A percentile compares a stretch with the other conserved stretches of the same genome.
phyloP scores from a whole-genome alignment of 2,888 invertebrate species.

The Poecilobothrus nobilitatus region DNA sequence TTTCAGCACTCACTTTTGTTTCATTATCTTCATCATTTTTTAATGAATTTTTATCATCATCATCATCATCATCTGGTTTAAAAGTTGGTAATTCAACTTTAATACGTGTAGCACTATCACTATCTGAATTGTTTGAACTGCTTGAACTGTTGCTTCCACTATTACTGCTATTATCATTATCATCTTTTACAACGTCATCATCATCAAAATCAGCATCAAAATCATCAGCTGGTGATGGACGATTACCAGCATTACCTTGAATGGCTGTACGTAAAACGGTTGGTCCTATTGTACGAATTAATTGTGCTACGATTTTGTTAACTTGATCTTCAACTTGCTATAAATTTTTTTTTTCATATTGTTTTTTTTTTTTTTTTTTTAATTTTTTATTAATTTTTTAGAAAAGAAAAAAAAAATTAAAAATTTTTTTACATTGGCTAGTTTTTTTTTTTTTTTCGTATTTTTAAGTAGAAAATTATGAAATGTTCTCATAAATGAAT shows the following conservation, averaged over 20 bases:
- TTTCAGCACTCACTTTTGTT: constrained; percentile 22
- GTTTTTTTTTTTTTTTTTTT: constrained; percentile 16
- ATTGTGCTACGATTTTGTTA: constrained; percentile 41
- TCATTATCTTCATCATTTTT: constrained; percentile 23
- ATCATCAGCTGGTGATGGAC: constrained; percentile 39
- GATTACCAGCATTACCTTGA: constrained; percentile 34
- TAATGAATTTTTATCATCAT: constrained; percentile 40
- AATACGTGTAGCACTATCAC: constrained; percentile 46
- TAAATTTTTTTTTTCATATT: constrained; percentile 26
- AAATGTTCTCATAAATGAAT: no score
- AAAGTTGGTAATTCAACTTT: constrained; percentile 59
- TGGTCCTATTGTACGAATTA: constrained; percentile 69
- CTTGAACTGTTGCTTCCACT: constrained; percentile 21
- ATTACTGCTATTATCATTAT: constrained; percentile 38
- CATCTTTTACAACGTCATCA: constrained; percentile 44
- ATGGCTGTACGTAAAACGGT: constrained; percentile 48
- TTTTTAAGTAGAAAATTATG: neutral
- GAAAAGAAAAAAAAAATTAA: constrained; percentile 10
- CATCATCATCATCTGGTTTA: constrained; percentile 58
- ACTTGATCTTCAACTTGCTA: constrained; percentile 44
- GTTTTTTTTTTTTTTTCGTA: constrained; percentile 2
- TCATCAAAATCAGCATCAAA: constrained; percentile 49
- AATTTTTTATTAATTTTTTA: neutral
- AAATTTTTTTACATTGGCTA: constrained; percentile 8
- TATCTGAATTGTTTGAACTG: constrained; percentile 18